Base-by-base conservation (phyloP, 1,140 invertebrate species). In the Gonioctena quinquepunctata region DNA sequence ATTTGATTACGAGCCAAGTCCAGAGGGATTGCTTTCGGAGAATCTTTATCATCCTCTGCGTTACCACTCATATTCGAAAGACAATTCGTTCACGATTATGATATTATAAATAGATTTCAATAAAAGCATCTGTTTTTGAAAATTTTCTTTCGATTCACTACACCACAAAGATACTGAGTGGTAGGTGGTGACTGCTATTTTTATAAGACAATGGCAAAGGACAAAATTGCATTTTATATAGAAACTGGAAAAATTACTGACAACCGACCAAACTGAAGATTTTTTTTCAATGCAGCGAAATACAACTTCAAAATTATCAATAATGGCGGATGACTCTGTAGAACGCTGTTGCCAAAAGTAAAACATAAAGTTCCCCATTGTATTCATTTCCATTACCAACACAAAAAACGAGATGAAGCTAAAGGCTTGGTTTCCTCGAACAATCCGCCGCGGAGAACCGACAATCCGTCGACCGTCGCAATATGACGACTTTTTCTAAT, bases 31-130 rank as follows among this genome's bases (percentile, higher is more conserved):
- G 72, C 68, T 66, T 82, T 83, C 11, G 74, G 77, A 19, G 73
- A 23, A 50, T 83, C 82, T 66, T 83, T 83, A 13, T 82, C 80
- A 7, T 83, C 82, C 18, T 83, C 81, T n/a, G 60, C 27, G 69
- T 81, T 83, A 63, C 72, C 72, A 78, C 78, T 81, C 80, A 82
- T 82, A 54, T 72, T 80, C 72, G 21, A 19, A 16, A 19, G 27
- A 6, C 22, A 13, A 48, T 28, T 42, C 33, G 33, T 42, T 42
- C 33, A 42, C 33, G 25, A 33, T 23, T 49, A n/a, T 33, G 22
- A 23, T 26, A 13, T 25, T 19, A 28, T 19, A 57, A 67, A 5
- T 7, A 59, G 56, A 67, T 42, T 27, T 60, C 28, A 42, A 42
- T 48, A 42, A 33, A 59, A 70, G 68, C 68, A 70, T 70, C 68